Base-by-base conservation (phyloP, 1,140 invertebrate species). In the Scaptomyza graminum region DNA sequence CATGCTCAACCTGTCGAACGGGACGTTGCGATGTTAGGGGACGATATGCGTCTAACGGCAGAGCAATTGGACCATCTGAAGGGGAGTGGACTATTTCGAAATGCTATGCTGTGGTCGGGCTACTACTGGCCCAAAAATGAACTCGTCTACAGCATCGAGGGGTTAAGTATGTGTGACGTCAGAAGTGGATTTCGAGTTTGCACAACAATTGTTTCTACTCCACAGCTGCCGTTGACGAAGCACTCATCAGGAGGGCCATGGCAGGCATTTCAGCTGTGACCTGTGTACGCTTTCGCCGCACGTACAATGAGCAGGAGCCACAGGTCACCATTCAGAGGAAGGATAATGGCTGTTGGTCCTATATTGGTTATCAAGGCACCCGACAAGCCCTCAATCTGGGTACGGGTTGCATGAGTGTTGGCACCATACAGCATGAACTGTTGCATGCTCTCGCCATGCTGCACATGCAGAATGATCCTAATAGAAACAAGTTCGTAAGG, bases 381-480 rank as follows among this genome's bases (percentile, higher is more conserved):
- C 90, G 92, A 64, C 92, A 88, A 39, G 15, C 9, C 4, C 44
- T 83, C 0, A 67, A 76, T 51, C 34, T 79, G 11, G 76, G 59
- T 9, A 39, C 13, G 5, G 55, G 51, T 0, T 91, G 91, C 34
- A 76, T 90, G 57, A 78, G 3, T 61, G 87, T 9, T 31, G 91
- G 91, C 1, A 93, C 93, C 0, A 91, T 95, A 8, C 92, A 95
- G n/a, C 95, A 96, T 69, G 95, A 96, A 82, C 79, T 95, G 5
- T 92, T 95, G 52, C 95, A 95, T 73, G 54, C 94, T 0, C 90
- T 95, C 0, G 95, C 94, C 0, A 94, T 95, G 73, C 93, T 92
- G 76, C 94, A 96, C 75, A 95, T 96, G 92, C 95, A 96, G 81
- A 94, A 93, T 71, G 93, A 95, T 51, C 92, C 93, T 0, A 94